A percentile compares a stretch with the other conserved stretches of the same genome.
phyloP scores from a whole-genome alignment of 2,113 vertebrate genomes.

The Heterotis niloticus region DNA sequence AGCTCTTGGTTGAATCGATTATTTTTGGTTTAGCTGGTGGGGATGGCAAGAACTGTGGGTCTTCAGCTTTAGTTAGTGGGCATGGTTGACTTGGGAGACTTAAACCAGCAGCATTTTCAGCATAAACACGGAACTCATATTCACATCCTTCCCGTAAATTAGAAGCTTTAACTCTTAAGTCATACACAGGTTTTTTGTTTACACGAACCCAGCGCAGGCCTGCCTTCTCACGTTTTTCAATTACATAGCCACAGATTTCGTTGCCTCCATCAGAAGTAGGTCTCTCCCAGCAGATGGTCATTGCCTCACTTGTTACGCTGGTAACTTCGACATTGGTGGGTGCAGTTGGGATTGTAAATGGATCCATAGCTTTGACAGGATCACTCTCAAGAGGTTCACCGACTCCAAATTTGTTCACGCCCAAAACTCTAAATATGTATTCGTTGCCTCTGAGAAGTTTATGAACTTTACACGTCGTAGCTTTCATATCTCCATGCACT shows the following conservation, averaged over 20 bases:
- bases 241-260: conserved; percentile 88
- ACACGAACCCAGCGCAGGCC: conserved; percentile 92
- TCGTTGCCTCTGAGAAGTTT: conserved; percentile 95
- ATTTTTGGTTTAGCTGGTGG: conserved; percentile 90
- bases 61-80: conserved; percentile 81
- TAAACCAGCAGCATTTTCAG: conserved; percentile 91
- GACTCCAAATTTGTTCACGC: conserved; percentile 90
- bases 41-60: conserved; percentile 88
- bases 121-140: conserved; percentile 94
- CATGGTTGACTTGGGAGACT: conserved; percentile 84
- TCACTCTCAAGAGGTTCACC: conserved; percentile 89
- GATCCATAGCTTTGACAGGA: conserved; percentile 80
- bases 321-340: conserved; percentile 88
- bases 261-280: conserved; percentile 89
- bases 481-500: conserved; percentile 84
- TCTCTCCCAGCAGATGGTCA: conserved; percentile 96
- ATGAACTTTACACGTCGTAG: conserved; percentile 91
- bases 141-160: conserved; percentile 86
- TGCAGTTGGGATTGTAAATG: conserved; percentile 83
- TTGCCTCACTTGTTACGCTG: conserved; percentile 83
- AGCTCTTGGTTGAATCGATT: conserved; percentile 83
- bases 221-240: conserved; percentile 91
- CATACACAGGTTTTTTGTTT: conserved; percentile 97
- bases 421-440: conserved; percentile 92
- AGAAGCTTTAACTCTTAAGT: conserved; percentile 91